Percentiles rank a stretch among this genome's conserved stretches.
Evolutionary conservation across 2,888 invertebrate genomes (phyloP).

Genomic region (Petrophora chlorosata): DNA sequence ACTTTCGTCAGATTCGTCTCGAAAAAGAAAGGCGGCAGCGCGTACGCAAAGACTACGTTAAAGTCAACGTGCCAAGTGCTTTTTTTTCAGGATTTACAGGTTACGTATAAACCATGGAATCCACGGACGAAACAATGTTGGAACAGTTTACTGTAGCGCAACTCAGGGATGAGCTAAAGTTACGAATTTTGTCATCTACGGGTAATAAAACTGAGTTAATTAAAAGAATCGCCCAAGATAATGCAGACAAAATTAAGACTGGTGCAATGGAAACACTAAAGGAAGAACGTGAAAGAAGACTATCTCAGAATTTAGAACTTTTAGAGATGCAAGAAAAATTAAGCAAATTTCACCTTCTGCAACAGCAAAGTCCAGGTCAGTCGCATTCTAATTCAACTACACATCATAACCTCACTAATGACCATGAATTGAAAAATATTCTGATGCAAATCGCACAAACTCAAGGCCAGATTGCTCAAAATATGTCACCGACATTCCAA

Average conservation of each 20-base stretch:
- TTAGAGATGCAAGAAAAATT: not conserved
- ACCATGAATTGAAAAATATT: not conserved
- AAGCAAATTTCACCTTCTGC: not conserved
- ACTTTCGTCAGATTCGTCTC: too few relatives aligned
- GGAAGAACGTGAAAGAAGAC: not conserved
- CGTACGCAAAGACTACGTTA: too few relatives aligned
- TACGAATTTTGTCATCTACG: not conserved
- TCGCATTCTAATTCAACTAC: not conserved
- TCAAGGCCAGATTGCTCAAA: not conserved
- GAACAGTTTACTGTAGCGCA: not conserved
- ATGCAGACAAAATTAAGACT: not conserved
- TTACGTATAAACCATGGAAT: not conserved
- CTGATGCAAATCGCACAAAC: not conserved
- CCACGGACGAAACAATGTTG: not conserved
- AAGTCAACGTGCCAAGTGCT: not conserved
- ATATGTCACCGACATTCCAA: not conserved
- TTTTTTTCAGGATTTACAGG: not conserved
- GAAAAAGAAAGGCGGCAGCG: too few relatives aligned
- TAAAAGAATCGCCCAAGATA: not conserved
- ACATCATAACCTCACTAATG: not conserved
- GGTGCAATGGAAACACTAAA: not conserved
- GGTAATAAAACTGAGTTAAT: not conserved
- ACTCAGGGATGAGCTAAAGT: not conserved
- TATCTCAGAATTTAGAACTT: not conserved
- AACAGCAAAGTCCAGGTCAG: not conserved